Base-by-base conservation (phyloP, 1,140 invertebrate species). In the Drosophila quadrilineata region DNA sequence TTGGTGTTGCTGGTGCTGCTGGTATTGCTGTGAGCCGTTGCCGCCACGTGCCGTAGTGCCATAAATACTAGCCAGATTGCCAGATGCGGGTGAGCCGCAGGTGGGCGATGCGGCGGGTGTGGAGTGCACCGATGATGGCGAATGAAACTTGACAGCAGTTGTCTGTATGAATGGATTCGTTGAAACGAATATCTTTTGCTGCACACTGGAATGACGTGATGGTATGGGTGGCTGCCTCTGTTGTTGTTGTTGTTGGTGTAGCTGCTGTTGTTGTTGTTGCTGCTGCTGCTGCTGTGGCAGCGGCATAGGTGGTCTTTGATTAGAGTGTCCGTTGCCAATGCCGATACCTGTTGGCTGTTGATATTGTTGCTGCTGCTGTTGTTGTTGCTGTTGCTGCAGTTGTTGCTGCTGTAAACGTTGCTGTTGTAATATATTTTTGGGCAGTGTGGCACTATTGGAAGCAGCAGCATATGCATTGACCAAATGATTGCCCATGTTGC, bases 141-240 rank as follows among this genome's bases (percentile, higher is more conserved):
- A 84, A 50, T 87, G 84, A 50, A 82, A 89, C 33, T 89, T 86
- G 50, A 89, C 80, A 16, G 86, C 64, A 21, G 87, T 89, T n/a
- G 88, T 89, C 45, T 89, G 87, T 53, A 89, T 88, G 50, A 90
- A 90, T 49, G 89, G 89, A 82, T 90, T 90, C 54, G 89, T 89
- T n/a, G 88, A 84, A 33, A 89, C 88, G 53, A 89, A 88, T 65
- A 89, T 90, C 72, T 90, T 90, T 71, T 90, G 88, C 43, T 89
- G 88, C 41, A 89, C 80, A 71, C 85, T 89, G 14, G 86, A 82
- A 66, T 88, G 88, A 6, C 87, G 87, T 31, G 87, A 75, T 6
- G 88, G 88, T 46, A 89, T 73, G 17, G 87, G 85, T 31, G 85
- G 88, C 53, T 89, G 87, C 2, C 74, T 70, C 14, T 71, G 79